Evolutionary conservation across 2,888 invertebrate species (phyloP).

Genomic region (Cephus pulcher): DNA sequence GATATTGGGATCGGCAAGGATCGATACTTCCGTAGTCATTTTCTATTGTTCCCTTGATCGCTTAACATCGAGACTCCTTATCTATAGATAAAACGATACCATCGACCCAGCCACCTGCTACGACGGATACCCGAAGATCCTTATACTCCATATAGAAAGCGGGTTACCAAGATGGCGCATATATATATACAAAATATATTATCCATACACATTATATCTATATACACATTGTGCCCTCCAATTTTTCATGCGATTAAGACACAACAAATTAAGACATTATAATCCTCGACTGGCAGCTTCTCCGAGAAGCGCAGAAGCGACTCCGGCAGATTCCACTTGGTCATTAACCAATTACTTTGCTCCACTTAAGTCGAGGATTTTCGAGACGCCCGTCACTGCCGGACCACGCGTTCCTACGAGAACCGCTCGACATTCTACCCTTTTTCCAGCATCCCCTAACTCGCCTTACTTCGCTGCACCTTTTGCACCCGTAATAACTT

Average conservation of each 20-base stretch:
- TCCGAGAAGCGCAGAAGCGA: not conserved
- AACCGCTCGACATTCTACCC: constrained; percentile 34
- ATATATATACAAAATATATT: not conserved
- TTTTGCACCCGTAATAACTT: constrained; percentile 50
- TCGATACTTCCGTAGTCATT: not conserved
- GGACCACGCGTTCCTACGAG: constrained; percentile 28
- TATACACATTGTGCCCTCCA: not conserved
- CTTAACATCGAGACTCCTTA: not conserved
- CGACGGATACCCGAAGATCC: not conserved
- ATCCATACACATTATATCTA: not conserved
- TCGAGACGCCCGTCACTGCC: constrained; percentile 17
- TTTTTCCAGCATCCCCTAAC: constrained; percentile 21
- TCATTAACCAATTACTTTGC: constrained; percentile 43
- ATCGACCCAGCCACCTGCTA: not conserved
- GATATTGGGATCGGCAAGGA: not conserved
- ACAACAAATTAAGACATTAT: not conserved
- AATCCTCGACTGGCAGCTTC: not conserved
- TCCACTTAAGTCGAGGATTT: constrained; percentile 18
- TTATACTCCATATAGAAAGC: not conserved
- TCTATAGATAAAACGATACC: not conserved
- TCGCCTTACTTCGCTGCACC: constrained; percentile 20
- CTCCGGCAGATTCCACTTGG: constrained; percentile 27
- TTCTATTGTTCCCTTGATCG: not conserved
- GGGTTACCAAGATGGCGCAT: not conserved
- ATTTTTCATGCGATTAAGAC: not conserved